phyloP scores from a whole-genome alignment of 2,797 vertebrate species.

The Clarias platycephalus region DNA sequence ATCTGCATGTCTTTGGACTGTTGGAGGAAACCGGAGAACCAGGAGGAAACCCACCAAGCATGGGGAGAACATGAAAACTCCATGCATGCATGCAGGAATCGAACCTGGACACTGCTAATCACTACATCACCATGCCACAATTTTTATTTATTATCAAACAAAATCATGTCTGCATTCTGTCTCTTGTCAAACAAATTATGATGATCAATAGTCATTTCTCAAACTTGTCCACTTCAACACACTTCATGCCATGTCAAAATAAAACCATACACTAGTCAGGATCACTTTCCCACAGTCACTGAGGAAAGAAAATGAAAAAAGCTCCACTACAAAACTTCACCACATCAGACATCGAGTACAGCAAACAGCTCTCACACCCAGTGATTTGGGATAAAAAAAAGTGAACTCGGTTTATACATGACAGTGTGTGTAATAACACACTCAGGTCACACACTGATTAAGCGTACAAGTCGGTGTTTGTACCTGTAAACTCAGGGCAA shows the following conservation, averaged over 20 bases:
- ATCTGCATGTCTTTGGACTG: no score
- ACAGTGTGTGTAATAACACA: not conserved
- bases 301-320: not conserved
- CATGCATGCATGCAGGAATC: no score
- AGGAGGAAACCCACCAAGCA: no score
- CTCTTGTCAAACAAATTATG: not conserved
- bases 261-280: not conserved
- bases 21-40: no score
- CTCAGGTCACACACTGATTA: not conserved
- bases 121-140: no score
- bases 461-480: not conserved
- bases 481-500: slow-evolving; percentile 93
- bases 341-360: slow-evolving; percentile 8
- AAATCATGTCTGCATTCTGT: not conserved
- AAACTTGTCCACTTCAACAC: not conserved
- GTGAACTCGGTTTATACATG: not conserved
- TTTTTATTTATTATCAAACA: not conserved
- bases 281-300: not conserved
- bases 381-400: not conserved
- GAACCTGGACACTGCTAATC: no score
- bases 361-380: slow-evolving; percentile 30
- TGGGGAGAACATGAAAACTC: no score
- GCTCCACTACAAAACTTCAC: slow-evolving; percentile 7
- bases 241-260: not conserved
- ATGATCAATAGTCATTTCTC: not conserved